Conservation (phyloP, 2,797 vertebrate species). For the Holocentrus rufus region DNA sequence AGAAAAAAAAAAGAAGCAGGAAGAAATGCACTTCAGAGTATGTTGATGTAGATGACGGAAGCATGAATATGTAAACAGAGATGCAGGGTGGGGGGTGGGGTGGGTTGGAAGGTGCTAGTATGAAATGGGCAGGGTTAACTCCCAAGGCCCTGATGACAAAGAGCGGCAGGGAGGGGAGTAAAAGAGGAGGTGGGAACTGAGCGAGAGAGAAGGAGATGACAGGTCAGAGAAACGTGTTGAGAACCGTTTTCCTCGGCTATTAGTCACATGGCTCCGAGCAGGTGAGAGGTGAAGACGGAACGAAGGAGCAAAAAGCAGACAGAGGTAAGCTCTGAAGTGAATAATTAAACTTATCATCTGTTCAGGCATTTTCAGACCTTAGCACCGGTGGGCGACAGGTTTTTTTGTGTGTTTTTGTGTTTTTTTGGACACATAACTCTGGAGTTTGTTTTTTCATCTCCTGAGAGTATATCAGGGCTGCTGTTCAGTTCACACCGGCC, state of each 20-base stretch:
- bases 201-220: slow-evolving; percentile 7
- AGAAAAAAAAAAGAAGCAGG: not conserved
- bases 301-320: not conserved
- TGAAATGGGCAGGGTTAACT: slow-evolving; percentile 11
- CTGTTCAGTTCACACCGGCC: slow-evolving; percentile 1
- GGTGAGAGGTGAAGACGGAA: slow-evolving; percentile 10
- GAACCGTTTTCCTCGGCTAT: not conserved
- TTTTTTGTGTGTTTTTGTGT: too few species aligned
- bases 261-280: not conserved
- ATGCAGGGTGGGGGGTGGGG: slow-evolving; percentile 1
- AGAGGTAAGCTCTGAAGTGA: not conserved
- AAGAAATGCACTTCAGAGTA: not conserved
- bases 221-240: not conserved
- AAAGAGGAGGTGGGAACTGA: slow-evolving; percentile 29
- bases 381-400: too few species aligned
- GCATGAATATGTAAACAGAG: not conserved
- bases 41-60: slow-evolving; percentile 13
- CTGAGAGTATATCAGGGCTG: not conserved
- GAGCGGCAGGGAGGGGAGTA: not conserved
- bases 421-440: too few species aligned
- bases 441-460: not conserved
- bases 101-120: slow-evolving; percentile 1
- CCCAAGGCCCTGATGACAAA: not conserved
- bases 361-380: too few species aligned
- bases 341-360: not conserved